These are phyloP conservation scores for Tokudaia muenninki DNA, from an alignment of 2,797 vertebrate species.

Conservation along the genomic window DNA sequence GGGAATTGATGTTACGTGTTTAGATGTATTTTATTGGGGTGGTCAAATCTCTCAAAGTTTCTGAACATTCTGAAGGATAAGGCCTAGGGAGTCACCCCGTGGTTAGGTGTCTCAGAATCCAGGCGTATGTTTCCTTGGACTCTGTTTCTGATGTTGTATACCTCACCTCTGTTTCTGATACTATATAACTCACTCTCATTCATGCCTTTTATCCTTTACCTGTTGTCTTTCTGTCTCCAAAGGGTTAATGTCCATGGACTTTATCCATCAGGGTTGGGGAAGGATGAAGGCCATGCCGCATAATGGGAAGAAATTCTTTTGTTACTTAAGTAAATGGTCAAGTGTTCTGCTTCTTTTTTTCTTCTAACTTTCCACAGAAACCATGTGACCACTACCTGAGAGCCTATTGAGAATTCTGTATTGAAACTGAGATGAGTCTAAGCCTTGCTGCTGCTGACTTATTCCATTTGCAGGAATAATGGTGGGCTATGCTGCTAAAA, in stretches of 20 bases:
- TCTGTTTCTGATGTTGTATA: background rate
- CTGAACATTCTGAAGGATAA: background rate
- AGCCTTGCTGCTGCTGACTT: background rate
- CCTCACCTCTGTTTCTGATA: background rate
- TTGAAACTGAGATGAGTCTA: background rate
- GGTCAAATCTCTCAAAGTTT: slow-evolving; percentile 37
- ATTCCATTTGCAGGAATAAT: background rate
- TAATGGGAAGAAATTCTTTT: background rate
- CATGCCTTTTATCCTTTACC: background rate
- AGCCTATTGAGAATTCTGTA: background rate
- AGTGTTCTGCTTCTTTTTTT: background rate
- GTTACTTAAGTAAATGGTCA: background rate
- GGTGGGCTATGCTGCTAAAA: background rate
- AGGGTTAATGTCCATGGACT: background rate
- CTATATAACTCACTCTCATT: background rate
- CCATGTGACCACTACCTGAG: background rate
- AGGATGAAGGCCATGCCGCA: too few species aligned
- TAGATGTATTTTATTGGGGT: slow-evolving; percentile 23
- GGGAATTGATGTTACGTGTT: background rate
- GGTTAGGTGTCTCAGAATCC: background rate
- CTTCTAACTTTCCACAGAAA: background rate
- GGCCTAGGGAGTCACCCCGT: background rate
- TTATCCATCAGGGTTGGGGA: background rate
- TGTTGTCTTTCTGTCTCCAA: background rate
- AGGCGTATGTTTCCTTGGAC: background rate